Evolutionary conservation across 30 jellyfish, hydroid and myxozoan genomes (phyloP).

Genomic region (Pseudorhiza aurosa): DNA sequence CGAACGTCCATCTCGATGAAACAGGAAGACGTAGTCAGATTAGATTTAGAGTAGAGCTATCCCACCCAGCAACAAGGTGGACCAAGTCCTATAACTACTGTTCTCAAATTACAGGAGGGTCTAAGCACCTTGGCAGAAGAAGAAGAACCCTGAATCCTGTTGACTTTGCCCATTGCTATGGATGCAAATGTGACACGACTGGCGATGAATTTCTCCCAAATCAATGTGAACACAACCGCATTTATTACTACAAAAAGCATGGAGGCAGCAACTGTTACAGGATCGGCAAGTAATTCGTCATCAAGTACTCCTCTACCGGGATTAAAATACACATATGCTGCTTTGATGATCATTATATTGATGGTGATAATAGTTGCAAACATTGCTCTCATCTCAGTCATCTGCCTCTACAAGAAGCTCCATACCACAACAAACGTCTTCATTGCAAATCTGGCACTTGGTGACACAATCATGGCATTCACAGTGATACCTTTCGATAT

Average conservation of each 20-base stretch:
- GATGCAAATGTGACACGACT: no score
- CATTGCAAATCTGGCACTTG: slow-evolving; percentile 81
- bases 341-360: slow-evolving; percentile 11
- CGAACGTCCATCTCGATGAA: no score
- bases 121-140: no score
- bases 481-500: slow-evolving; percentile 78
- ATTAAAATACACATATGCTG: slow-evolving; percentile 25
- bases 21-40: no score
- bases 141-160: no score
- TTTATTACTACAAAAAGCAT: background rate
- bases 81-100: no score
- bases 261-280: background rate
- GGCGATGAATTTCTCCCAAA: background rate
- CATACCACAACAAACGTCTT: slow-evolving; percentile 79
- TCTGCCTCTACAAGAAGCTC: slow-evolving; percentile 50
- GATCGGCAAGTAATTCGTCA: background rate
- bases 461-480: slow-evolving; percentile 64
- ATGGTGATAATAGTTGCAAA: slow-evolving; percentile 37
- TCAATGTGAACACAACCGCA: background rate
- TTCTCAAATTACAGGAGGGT: no score
- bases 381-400: slow-evolving; percentile 29
- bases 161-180: no score
- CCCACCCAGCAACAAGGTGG: no score
- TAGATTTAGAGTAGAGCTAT: no score
- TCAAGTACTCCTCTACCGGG: no score